phyloP scores from a whole-genome alignment of 2,888 invertebrate genomes.

The Congeria kusceri region DNA sequence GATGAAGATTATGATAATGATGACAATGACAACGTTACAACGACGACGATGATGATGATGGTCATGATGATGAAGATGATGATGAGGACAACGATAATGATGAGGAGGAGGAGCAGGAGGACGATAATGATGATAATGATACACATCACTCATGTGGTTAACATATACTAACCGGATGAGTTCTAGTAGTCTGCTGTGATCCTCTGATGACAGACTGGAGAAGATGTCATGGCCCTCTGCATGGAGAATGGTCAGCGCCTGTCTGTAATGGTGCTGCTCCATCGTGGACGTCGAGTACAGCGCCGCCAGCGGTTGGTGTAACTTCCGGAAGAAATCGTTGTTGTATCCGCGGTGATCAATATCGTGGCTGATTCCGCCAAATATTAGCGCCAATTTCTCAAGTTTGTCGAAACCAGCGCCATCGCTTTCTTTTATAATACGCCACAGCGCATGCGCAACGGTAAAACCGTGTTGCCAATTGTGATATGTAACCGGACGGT shows the following conservation, averaged over 20 bases:
- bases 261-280: constrained; percentile 80
- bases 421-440: constrained; percentile 54
- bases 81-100: too few species aligned
- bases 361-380: constrained; percentile 77
- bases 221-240: constrained; percentile 77
- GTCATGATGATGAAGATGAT: too few species aligned
- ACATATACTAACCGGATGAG: constrained; percentile 53
- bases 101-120: too few species aligned
- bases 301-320: constrained; percentile 73
- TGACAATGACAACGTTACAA: too few species aligned
- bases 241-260: constrained; percentile 75
- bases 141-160: background rate
- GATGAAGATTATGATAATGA: too few species aligned
- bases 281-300: constrained; percentile 78
- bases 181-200: constrained; percentile 71
- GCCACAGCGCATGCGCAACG: constrained; percentile 77
- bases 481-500: constrained; percentile 77
- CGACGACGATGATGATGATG: too few species aligned
- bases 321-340: constrained; percentile 76
- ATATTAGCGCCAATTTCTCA: constrained; percentile 70
- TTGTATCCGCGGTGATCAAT: constrained; percentile 80
- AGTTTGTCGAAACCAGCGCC: constrained; percentile 53
- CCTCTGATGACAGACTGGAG: constrained; percentile 61
- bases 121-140: background rate
- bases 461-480: constrained; percentile 80